Evolutionary conservation across 2,888 invertebrate species (phyloP).

Genomic region (Noctua janthe): DNA sequence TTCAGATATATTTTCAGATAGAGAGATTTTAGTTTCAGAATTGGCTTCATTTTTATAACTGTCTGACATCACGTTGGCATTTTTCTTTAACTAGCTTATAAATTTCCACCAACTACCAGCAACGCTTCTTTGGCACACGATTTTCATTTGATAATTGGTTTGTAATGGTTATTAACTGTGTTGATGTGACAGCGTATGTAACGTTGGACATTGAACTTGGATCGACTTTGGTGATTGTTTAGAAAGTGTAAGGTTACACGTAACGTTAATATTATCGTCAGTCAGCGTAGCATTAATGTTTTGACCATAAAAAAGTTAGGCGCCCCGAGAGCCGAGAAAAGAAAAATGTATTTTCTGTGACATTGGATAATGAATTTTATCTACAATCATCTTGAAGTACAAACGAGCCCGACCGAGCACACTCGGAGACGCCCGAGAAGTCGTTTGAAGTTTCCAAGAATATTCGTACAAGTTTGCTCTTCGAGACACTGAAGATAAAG

Average conservation of each 20-base stretch:
- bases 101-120: not conserved
- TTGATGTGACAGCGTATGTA: not conserved
- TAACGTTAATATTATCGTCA: slow-evolving; percentile 8
- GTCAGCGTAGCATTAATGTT: not conserved
- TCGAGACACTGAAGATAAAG: not conserved
- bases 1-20: not conserved
- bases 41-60: slow-evolving; percentile 3
- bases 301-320: not conserved
- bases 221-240: slow-evolving; percentile 9
- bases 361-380: slow-evolving; percentile 18
- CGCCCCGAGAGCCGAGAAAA: not conserved
- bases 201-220: slow-evolving; percentile 17
- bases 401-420: not conserved
- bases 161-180: not conserved
- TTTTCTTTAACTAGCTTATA: not conserved
- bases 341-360: not conserved
- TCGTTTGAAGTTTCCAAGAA: slow-evolving; percentile 12
- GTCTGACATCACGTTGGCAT: not conserved
- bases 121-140: not conserved
- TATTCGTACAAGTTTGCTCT: slow-evolving; percentile 9
- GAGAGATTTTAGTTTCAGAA: not conserved
- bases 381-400: not conserved
- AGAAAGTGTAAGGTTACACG: slow-evolving; percentile 20
- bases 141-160: slow-evolving; percentile 7
- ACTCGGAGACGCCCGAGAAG: not conserved